These are phyloP conservation scores for Dione juno DNA, from an alignment of 2,888 invertebrate genomes.

Conservation along the genomic window DNA sequence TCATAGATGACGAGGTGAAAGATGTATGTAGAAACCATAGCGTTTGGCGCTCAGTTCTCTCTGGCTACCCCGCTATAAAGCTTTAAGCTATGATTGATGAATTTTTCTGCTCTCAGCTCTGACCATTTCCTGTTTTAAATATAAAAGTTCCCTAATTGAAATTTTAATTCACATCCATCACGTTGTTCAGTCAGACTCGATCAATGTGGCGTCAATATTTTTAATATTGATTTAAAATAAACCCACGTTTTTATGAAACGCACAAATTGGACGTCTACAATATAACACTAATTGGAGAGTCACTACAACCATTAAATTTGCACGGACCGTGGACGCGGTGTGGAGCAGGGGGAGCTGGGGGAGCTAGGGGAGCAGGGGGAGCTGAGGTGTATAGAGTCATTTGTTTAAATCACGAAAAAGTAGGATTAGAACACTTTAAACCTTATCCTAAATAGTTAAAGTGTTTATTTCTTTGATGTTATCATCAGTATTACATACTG, in stretches of 20 bases:
- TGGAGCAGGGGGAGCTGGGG: conserved; percentile 35
- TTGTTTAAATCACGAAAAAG: conserved; percentile 47
- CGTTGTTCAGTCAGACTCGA: no score
- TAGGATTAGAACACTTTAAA: conserved; percentile 7
- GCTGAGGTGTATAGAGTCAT: conserved; percentile 66
- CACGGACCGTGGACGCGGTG: conserved; percentile 58
- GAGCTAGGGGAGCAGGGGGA: no score
- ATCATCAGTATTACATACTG: neutral
- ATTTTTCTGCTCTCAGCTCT: no score
- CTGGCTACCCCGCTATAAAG: no score
- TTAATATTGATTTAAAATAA: neutral
- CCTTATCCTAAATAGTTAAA: conserved; percentile 35
- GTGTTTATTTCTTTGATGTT: conserved; percentile 15
- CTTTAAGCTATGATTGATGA: no score
- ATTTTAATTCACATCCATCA: no score
- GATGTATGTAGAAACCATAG: no score
- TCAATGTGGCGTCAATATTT: no score
- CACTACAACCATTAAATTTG: conserved; percentile 64
- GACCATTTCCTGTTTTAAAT: no score
- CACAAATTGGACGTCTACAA: conserved; percentile 33
- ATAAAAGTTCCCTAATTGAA: no score
- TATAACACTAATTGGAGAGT: conserved; percentile 45
- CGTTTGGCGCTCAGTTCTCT: no score
- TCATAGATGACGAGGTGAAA: no score
- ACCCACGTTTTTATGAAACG: conserved; percentile 16